phyloP scores from a whole-genome alignment of 2,888 invertebrate genomes.

The Xestia ashworthii region DNA sequence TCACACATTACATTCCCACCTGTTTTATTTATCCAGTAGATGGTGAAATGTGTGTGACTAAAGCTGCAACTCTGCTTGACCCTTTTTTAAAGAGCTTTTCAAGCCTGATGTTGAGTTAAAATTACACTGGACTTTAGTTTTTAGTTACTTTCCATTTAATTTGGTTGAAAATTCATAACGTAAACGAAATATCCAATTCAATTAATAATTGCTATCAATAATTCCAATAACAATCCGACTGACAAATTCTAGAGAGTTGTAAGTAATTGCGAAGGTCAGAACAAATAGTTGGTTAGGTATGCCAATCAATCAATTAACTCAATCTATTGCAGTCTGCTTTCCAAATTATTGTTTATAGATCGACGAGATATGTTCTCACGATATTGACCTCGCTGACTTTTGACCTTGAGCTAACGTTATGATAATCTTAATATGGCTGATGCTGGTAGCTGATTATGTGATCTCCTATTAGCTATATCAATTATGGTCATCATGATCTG shows the following conservation, averaged over 20 bases:
- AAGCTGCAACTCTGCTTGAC: not conserved
- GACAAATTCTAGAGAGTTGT: constrained; percentile 12
- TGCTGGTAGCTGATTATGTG: not conserved
- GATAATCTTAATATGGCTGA: not conserved
- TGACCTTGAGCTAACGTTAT: not conserved
- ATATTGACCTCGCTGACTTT: not conserved
- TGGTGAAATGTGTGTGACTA: not conserved
- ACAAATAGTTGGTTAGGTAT: constrained; percentile 20
- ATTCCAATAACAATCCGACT: not conserved
- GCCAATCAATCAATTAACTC: constrained; percentile 40
- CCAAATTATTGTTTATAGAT: constrained; percentile 31
- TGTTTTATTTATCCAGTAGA: not conserved
- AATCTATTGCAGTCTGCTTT: constrained; percentile 18
- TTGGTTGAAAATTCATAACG: not conserved
- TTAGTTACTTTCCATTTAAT: not conserved
- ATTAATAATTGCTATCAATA: not conserved
- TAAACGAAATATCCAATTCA: not conserved
- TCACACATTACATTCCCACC: not conserved
- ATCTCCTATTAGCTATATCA: not conserved
- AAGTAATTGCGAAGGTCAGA: constrained; percentile 17
- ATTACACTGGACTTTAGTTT: not conserved
- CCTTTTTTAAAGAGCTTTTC: not conserved
- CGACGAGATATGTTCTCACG: not conserved
- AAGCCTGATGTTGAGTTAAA: not conserved
- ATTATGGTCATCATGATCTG: too few species aligned